Conservation (phyloP, 2,888 invertebrate genomes). For the Xanthia togata region DNA sequence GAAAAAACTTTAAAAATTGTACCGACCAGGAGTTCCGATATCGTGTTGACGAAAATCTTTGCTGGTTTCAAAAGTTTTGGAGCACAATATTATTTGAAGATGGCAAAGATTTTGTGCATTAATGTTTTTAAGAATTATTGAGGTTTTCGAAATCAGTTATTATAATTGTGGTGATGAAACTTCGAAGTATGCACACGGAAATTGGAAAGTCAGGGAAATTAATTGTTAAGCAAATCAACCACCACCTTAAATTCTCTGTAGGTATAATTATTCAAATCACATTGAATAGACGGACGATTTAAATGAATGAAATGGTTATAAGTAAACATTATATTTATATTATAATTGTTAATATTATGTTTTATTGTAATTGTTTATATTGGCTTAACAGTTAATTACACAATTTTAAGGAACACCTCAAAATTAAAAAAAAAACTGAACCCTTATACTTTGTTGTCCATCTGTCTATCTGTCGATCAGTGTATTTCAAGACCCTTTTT, state of each 20-base stretch:
- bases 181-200: background rate
- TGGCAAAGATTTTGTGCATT: slow-evolving; percentile 32
- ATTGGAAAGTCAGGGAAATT: background rate
- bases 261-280: background rate
- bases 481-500: too few species aligned
- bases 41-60: slow-evolving; percentile 42
- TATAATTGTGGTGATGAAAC: background rate
- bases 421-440: too few species aligned
- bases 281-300: background rate
- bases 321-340: too few species aligned
- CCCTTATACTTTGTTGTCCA: too few species aligned
- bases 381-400: background rate
- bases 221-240: background rate
- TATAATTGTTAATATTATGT: too few species aligned
- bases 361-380: too few species aligned
- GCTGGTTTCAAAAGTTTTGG: slow-evolving; percentile 32
- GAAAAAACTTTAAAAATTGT: slow-evolving; percentile 52
- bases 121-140: slow-evolving; percentile 4
- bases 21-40: slow-evolving; percentile 37
- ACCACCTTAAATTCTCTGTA: background rate
- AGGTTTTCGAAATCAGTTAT: background rate
- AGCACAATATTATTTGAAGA: slow-evolving; percentile 42
- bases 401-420: too few species aligned
- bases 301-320: background rate
- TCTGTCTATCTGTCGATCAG: too few species aligned